A percentile compares a stretch with the other conserved stretches of the same genome.
These are phyloP conservation scores for Oxyteleia sp. DNA, from an alignment of 2,888 invertebrate species.

Conservation along the genomic window DNA sequence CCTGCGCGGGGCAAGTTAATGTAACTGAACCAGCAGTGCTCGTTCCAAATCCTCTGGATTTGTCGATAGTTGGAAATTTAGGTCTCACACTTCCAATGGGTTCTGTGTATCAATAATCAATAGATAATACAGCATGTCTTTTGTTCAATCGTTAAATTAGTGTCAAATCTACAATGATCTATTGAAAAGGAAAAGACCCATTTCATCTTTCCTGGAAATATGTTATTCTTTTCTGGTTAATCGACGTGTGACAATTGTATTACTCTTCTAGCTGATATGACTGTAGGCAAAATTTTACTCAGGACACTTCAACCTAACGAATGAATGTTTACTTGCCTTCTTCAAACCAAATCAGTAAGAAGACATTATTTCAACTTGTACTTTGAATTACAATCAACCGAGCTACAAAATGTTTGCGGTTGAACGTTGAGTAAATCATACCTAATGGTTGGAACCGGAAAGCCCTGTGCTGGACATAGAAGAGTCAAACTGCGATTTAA, in stretches of 20 bases:
- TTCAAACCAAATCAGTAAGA: not conserved
- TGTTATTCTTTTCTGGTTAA: conserved; percentile 72
- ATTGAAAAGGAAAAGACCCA: not conserved
- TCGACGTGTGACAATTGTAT: conserved; percentile 25
- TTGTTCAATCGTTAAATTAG: not conserved
- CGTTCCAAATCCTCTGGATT: conserved; percentile 42
- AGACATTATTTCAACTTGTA: not conserved
- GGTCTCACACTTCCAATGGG: conserved; percentile 90
- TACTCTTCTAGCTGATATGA: not conserved
- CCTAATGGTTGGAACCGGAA: conserved; percentile 89
- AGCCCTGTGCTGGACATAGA: conserved; percentile 92
- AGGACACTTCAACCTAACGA: conserved; percentile 1
- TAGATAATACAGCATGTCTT: conserved; percentile 1
- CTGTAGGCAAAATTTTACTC: not conserved
- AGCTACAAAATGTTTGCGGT: not conserved
- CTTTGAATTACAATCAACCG: conserved; percentile 12
- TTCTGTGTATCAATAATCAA: conserved; percentile 84
- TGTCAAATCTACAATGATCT: too few relatives aligned
- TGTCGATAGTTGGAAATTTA: conserved; percentile 88
- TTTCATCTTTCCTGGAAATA: not conserved
- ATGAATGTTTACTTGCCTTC: conserved; percentile 1
- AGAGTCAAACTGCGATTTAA: conserved; percentile 88
- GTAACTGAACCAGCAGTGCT: conserved; percentile 88
- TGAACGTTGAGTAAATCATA: conserved; percentile 82
- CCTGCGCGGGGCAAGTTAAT: conserved; percentile 93